These are phyloP conservation scores for Alsophila aescularia DNA, from an alignment of 2,888 invertebrate species.

Conservation along the genomic window DNA sequence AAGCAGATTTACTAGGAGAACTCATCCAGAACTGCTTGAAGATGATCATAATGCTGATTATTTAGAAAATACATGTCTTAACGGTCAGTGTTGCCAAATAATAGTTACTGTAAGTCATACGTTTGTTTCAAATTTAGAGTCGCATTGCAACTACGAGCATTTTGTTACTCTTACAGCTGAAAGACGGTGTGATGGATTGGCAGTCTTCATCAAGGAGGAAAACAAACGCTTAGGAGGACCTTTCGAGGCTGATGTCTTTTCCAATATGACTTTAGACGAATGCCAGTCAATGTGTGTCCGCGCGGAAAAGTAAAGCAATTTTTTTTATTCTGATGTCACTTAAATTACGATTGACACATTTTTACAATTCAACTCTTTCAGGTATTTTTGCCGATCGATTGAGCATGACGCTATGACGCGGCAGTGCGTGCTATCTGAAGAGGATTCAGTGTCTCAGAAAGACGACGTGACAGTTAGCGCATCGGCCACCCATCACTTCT, in stretches of 20 bases:
- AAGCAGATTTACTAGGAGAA: constrained; percentile 92
- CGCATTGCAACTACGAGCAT: neutral
- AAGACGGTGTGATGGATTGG: constrained; percentile 92
- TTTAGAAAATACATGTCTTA: constrained; percentile 95
- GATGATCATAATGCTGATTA: constrained; percentile 95
- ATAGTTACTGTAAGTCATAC: too few species aligned
- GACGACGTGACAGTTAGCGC: constrained; percentile 94
- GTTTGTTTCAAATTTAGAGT: neutral
- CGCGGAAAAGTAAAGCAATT: constrained; percentile 89
- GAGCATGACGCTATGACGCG: constrained; percentile 95
- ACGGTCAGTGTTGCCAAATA: constrained; percentile 83
- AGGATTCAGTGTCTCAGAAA: constrained; percentile 95
- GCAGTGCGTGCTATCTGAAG: constrained; percentile 95
- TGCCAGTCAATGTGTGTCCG: constrained; percentile 94
- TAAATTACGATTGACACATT: too few species aligned
- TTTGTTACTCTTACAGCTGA: constrained; percentile 85
- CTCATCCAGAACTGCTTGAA: constrained; percentile 92
- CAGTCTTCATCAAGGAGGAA: constrained; percentile 95
- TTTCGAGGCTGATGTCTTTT: constrained; percentile 94
- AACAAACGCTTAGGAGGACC: constrained; percentile 94
- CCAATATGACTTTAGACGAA: constrained; percentile 93
- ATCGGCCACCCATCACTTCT: constrained; percentile 94
- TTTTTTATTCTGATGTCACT: too few species aligned
- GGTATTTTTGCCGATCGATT: constrained; percentile 94
- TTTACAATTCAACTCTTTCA: constrained; percentile 43